Base-by-base conservation (phyloP, 2,888 invertebrate genomes). In the Isotomurus palustris region DNA sequence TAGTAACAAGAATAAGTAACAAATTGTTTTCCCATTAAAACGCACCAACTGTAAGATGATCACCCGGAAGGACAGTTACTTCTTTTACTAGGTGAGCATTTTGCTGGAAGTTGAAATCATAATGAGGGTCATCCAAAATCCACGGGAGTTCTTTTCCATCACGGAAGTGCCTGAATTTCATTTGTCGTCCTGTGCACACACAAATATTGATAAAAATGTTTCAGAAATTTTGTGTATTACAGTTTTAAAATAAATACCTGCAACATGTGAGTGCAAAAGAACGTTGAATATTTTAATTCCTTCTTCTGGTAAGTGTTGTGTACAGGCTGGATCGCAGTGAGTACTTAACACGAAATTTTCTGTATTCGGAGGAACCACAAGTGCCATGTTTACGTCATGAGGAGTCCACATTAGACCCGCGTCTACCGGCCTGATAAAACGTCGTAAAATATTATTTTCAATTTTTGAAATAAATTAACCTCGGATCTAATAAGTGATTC, bases 211-310 rank as follows among this genome's bases (percentile, higher is more conserved):
- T 17, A 40, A 6, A 43, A 22, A 8, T 43, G 6, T 43, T 24
- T 22, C 21, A 6, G 21, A 17, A 22, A 22, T 14, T 12, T 14
- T 22, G 24, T 5, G 14, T 22, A 17, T 22, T 8, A 43, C 32
- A 10, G 14, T 32, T 32, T 32, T 32, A 32, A 32, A 38, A 19
- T 19, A 38, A 29, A 14, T 32, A 45, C 87, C 58, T 85, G 62
- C 24, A 14, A 64, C 79, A 74, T 90, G 91, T 0, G 90, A 87
- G 74, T 91, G 91, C 2, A 91, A 77, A 27, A 89, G 80, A 0
- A 87, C 89, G 0, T 89, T 90, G 3, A 90, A 84, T 2, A 91
- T 83, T 73, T 86, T 88, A 51, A 91, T 84, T 2, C 91, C 91
- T 17, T 83, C 81, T 5, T 45, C 24, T 1, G 62, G 58, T 19